Percentiles rank a stretch among this genome's conserved stretches.
phyloP scores from a whole-genome alignment of 2,797 vertebrate species.

The Peromyscus nudipes region DNA sequence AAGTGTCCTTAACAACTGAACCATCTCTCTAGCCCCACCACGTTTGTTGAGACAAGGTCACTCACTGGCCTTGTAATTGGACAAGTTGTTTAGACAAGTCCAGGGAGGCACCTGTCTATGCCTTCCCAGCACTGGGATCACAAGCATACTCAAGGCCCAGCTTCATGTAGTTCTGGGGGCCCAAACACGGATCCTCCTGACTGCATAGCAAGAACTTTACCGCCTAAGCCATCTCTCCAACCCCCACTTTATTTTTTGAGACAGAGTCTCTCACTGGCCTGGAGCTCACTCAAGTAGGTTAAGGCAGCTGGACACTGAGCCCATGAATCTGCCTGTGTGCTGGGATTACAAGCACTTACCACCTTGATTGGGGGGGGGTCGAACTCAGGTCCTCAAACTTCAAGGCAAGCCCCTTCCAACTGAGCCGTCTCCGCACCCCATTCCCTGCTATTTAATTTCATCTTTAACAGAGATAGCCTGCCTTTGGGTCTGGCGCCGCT shows the following conservation, averaged over 20 bases:
- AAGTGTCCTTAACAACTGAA: background rate
- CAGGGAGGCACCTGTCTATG: background rate
- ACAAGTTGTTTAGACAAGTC: background rate
- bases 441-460: background rate
- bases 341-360: background rate
- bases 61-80: background rate
- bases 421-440: background rate
- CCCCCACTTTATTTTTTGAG: background rate
- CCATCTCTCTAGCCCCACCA: background rate
- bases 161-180: background rate
- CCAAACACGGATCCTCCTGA: background rate
- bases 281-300: background rate
- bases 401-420: background rate
- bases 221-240: background rate
- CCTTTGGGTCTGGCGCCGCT: background rate
- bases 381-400: background rate
- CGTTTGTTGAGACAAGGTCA: background rate
- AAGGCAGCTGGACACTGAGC: background rate
- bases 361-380: background rate
- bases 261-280: background rate
- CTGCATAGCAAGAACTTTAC: background rate
- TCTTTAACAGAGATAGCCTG: background rate
- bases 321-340: background rate
- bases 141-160: background rate
- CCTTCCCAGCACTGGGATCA: background rate